phyloP scores from a whole-genome alignment of 92 coral and sea anemone species.

The Galaxea fascicularis region DNA sequence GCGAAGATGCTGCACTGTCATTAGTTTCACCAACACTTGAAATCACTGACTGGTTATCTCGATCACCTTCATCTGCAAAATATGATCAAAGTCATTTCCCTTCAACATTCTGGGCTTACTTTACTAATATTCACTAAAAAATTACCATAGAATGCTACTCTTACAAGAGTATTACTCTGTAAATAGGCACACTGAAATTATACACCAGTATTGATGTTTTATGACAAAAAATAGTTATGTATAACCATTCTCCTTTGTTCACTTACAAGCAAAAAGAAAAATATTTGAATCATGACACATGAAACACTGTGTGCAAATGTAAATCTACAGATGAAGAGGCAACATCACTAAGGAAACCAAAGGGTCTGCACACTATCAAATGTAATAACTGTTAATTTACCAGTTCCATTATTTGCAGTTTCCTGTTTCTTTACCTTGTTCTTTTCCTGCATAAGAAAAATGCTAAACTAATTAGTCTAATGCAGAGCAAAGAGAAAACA shows the following conservation, averaged over 20 bases:
- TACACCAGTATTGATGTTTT: no score
- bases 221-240: no score
- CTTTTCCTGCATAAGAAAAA: constrained; percentile 27
- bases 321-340: not conserved
- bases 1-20: constrained; percentile 90
- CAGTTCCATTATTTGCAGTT: constrained; percentile 49
- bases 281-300: not conserved
- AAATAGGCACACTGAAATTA: no score
- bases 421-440: constrained; percentile 35
- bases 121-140: no score
- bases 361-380: not conserved
- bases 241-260: no score
- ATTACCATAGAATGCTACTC: no score
- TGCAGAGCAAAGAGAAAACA: not conserved
- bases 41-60: constrained; percentile 78
- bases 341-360: not conserved
- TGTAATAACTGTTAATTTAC: not conserved
- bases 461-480: not conserved
- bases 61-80: constrained; percentile 54
- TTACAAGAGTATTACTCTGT: no score
- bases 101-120: not conserved
- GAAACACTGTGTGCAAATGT: not conserved
- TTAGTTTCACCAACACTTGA: constrained; percentile 89
- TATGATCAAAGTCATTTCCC: not conserved
- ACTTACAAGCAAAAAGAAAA: not conserved